A percentile compares a stretch with the other conserved stretches of the same genome.
Evolutionary conservation across 2,797 vertebrate genomes (phyloP).

Genomic region (Acestrorhynchus altus): DNA sequence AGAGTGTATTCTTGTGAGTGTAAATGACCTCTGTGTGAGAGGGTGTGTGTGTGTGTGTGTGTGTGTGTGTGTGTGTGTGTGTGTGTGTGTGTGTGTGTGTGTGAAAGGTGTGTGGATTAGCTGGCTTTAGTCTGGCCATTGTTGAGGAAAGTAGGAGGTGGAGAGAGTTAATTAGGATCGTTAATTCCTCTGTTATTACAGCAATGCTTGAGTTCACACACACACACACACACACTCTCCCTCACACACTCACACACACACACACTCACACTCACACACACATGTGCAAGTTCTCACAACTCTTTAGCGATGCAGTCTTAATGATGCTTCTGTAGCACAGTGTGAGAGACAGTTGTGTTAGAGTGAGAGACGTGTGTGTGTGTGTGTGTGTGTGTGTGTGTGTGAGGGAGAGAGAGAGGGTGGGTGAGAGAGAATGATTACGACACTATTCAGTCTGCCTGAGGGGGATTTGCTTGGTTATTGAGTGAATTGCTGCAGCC

Average conservation of each 20-base stretch:
- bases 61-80: conserved; percentile 8
- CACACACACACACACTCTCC: background rate
- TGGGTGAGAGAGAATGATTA: too few relatives aligned
- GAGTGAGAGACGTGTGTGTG: background rate
- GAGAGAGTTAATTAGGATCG: conserved; percentile 65
- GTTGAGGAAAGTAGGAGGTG: conserved; percentile 53
- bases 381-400: conserved; percentile 24
- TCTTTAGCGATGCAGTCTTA: conserved; percentile 58
- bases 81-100: conserved; percentile 19
- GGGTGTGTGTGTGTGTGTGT: conserved; percentile 10
- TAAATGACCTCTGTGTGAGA: conserved; percentile 31
- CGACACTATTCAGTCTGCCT: too few relatives aligned
- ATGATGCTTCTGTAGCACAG: conserved; percentile 42
- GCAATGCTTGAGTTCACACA: conserved; percentile 29
- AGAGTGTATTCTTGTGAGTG: background rate
- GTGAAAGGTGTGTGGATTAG: conserved; percentile 51
- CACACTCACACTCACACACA: conserved; percentile 39
- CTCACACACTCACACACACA: conserved; percentile 33
- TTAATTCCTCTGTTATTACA: conserved; percentile 67
- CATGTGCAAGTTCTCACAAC: conserved; percentile 58
- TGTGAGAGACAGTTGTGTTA: conserved; percentile 4
- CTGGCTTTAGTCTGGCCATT: conserved; percentile 48
- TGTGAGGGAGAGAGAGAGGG: background rate
- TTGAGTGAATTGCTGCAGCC: too few relatives aligned
- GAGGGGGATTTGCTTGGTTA: too few relatives aligned